These are phyloP conservation scores for Athene cunicularia DNA, from an alignment of 2,113 vertebrate species.

Conservation along the genomic window DNA sequence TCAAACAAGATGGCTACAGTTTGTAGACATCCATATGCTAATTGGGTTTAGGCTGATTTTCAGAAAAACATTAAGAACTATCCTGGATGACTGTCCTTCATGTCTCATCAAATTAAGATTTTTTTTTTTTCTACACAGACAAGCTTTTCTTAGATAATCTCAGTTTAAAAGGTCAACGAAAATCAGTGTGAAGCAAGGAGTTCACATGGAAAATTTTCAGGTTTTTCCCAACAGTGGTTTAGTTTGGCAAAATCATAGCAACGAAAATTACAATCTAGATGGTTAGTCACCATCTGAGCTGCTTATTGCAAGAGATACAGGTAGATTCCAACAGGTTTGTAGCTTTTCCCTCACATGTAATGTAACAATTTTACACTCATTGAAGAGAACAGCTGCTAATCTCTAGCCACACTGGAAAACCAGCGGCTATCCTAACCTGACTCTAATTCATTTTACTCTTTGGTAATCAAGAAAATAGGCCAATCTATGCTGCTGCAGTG, in stretches of 20 bases:
- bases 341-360: not conserved
- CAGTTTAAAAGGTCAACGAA: not conserved
- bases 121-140: not conserved
- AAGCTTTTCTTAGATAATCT: not conserved
- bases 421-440: not conserved
- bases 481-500: not conserved
- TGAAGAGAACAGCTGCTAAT: not conserved
- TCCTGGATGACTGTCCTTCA: not conserved
- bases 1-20: not conserved
- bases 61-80: not conserved
- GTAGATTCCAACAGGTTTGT: not conserved
- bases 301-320: not conserved
- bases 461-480: not conserved
- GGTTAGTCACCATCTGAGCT: not conserved
- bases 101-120: not conserved
- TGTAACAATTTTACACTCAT: not conserved
- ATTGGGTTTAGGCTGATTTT: not conserved
- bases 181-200: not conserved
- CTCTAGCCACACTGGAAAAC: not conserved
- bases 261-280: not conserved
- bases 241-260: not conserved
- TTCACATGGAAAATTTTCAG: not conserved
- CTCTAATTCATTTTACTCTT: not conserved
- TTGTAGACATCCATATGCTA: not conserved
- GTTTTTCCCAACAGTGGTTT: not conserved